A percentile compares a stretch with the other conserved stretches of the same genome.
Evolutionary conservation across 2,797 vertebrate species (phyloP).

Genomic region (Pterois miles): DNA sequence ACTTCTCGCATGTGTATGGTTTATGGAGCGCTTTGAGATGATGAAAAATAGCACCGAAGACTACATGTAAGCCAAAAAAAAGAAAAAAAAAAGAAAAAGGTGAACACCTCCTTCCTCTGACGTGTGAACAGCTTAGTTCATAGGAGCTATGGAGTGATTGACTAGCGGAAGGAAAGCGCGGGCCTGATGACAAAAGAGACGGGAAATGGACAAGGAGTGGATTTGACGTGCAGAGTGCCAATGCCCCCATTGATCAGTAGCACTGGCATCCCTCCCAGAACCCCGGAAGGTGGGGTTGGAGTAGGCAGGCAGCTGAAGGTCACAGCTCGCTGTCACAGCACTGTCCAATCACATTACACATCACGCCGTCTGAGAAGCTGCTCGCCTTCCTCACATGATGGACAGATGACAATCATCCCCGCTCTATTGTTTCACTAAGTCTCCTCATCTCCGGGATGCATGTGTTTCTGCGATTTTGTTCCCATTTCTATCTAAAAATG

Average conservation of each 20-base stretch:
- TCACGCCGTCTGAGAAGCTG: constrained; percentile 65
- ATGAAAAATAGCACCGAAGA: constrained; percentile 50
- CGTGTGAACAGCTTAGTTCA: constrained; percentile 43
- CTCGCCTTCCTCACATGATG: constrained; percentile 73
- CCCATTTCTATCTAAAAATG: constrained; percentile 65
- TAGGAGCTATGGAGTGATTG: constrained; percentile 67
- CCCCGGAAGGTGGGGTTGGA: constrained; percentile 75
- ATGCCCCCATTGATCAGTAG: constrained; percentile 84
- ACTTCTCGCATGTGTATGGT: constrained; percentile 13
- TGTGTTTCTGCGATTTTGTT: constrained; percentile 50
- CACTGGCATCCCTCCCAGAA: constrained; percentile 76
- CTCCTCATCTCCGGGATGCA: constrained; percentile 51
- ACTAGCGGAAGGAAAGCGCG: constrained; percentile 67
- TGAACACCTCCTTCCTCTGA: constrained; percentile 60
- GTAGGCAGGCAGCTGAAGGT: constrained; percentile 85
- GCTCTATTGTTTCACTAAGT: constrained; percentile 61
- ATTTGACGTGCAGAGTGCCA: constrained; percentile 83
- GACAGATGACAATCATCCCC: constrained; percentile 84
- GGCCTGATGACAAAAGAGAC: constrained; percentile 75
- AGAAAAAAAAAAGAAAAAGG: constrained; percentile 42
- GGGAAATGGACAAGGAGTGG: constrained; percentile 76
- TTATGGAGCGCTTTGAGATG: constrained; percentile 37
- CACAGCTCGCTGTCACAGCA: constrained; percentile 84
- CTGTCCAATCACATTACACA: constrained; percentile 82
- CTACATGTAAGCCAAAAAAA: constrained; percentile 20